Percentiles rank a stretch among this genome's conserved stretches.
Conservation (phyloP, 2,888 invertebrate species). For the Argyresthia albistria region DNA sequence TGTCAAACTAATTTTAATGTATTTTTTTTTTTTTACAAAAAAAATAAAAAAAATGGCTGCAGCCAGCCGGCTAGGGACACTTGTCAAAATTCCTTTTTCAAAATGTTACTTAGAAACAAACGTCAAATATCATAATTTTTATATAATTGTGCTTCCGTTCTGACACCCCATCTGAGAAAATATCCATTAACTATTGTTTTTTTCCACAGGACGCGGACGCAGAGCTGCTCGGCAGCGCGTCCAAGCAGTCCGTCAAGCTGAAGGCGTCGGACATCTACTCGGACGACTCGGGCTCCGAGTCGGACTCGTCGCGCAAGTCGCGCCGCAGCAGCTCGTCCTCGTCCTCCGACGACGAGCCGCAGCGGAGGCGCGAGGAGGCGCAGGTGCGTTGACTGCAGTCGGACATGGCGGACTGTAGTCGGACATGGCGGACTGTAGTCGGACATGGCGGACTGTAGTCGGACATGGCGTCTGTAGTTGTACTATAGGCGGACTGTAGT, state of each 20-base stretch:
- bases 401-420: conserved; percentile 24
- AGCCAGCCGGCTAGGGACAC: too few relatives aligned
- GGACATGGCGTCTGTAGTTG: conserved; percentile 24
- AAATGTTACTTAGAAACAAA: too few relatives aligned
- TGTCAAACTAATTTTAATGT: too few relatives aligned
- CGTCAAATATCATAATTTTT: too few relatives aligned
- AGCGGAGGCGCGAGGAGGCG: conserved; percentile 47
- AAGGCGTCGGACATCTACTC: conserved; percentile 98
- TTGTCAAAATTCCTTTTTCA: too few relatives aligned
- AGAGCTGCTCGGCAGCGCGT: conserved; percentile 58
- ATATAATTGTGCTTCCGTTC: too few relatives aligned
- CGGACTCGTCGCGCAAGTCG: conserved; percentile 67
- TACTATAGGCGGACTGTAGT: too few relatives aligned
- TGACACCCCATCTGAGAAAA: too few relatives aligned
- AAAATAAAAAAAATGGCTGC: too few relatives aligned
- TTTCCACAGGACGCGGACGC: conserved; percentile 46
- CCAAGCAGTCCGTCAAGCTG: conserved; percentile 80
- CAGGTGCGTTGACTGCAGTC: conserved; percentile 47
- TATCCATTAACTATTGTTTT: neutral
- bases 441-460: conserved; percentile 25
- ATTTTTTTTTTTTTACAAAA: too few relatives aligned
- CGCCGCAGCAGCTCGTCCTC: conserved; percentile 68
- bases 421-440: conserved; percentile 26
- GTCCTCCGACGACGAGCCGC: conserved; percentile 32
- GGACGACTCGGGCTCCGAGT: conserved; percentile 83